Evolutionary conservation across 2,113 vertebrate genomes (phyloP).

Genomic region (Pampusana beccarii): DNA sequence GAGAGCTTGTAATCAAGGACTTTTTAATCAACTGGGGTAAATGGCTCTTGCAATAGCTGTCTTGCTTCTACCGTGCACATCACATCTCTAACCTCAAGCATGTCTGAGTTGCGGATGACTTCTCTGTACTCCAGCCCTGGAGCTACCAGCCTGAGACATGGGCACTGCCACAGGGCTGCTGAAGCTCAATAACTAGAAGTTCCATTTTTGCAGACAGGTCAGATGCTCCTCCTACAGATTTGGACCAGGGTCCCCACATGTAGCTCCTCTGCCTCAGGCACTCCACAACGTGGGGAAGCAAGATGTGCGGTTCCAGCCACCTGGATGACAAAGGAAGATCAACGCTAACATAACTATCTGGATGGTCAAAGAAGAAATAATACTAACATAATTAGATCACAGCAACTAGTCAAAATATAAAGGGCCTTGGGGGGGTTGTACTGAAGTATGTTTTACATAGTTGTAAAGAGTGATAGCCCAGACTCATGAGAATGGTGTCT

Average conservation of each 20-base stretch:
- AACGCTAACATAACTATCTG: too few species aligned
- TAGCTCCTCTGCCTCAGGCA: neutral
- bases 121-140: neutral
- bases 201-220: neutral
- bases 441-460: too few species aligned
- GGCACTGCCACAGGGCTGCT: neutral
- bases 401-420: too few species aligned
- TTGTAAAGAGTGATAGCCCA: too few species aligned
- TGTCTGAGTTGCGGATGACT: neutral
- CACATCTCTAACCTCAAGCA: neutral
- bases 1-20: neutral
- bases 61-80: neutral
- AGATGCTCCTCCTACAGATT: neutral
- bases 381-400: too few species aligned
- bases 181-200: neutral
- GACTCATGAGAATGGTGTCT: too few species aligned
- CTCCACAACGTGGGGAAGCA: too few species aligned
- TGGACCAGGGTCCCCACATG: neutral
- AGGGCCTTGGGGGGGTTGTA: too few species aligned
- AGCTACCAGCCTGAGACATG: neutral
- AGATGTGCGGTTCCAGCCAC: too few species aligned
- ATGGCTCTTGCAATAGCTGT: neutral
- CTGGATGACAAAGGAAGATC: too few species aligned
- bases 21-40: neutral
- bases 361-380: too few species aligned